Base-by-base conservation (phyloP, 2,888 invertebrate genomes). In the Chrysodeixis includens region DNA sequence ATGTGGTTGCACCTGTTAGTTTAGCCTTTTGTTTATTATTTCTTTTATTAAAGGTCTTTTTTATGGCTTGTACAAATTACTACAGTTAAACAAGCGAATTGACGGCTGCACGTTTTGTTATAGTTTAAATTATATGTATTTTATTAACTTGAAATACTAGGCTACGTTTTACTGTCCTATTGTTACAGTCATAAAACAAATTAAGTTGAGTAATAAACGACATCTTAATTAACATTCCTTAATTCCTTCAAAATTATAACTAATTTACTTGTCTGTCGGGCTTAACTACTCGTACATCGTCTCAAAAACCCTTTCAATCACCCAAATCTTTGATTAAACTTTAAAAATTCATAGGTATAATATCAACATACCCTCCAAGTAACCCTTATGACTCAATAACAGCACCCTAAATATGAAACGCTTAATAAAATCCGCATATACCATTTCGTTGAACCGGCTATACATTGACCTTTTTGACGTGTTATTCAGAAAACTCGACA, bases 381-480 rank as follows among this genome's bases (percentile, higher is more conserved):
- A 84, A 87, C 87, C 88, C 90, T 88, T 85, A 83, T 78, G 72
- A 82, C 81, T 84, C 86, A 85, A 82, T 82, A 83, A 82, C 83
- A 83, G 84, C 82, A 77, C 90, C 90, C 92, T 87, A 88, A 89
- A 91, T 90, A 90, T 92, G 90, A 90, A 90, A 90, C 91, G 93
- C 89, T 91, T 91, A 92, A 92, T 92, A 92, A 91, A 93, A 90
- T 90, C 87, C 92, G 88, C 86, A 87, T 89, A 87, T 89, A 88
- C 76, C 79, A 72, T 84, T 83, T 82, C 83, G 77, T 76, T 77
- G 81, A 83, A 87, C 86, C 89, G 86, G 87, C 82, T 90, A 88
- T 88, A 89, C 90, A 92, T 93, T 94, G 93, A 88, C 92, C 94
- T 93, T 93, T 94, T 94, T 90, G 93, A 93, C 90, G 90, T 92